Conservation (phyloP, 1,140 invertebrate species). For the Drosophila elegans region DNA sequence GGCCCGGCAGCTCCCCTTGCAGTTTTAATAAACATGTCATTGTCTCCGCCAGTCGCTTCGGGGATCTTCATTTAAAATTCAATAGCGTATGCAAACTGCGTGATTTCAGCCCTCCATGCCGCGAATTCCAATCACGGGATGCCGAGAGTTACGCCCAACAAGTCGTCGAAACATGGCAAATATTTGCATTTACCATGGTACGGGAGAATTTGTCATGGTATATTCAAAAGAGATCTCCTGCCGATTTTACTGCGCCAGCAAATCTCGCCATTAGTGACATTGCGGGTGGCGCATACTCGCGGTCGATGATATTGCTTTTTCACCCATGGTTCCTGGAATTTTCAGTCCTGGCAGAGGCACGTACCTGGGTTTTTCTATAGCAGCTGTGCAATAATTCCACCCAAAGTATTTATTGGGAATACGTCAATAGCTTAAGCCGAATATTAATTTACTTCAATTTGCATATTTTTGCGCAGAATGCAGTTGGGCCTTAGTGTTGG, state of each 20-base stretch:
- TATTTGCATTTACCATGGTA: constrained; percentile 64
- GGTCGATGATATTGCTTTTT: constrained; percentile 25
- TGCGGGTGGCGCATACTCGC: constrained; percentile 2
- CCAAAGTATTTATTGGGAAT: constrained; percentile 8
- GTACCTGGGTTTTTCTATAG: constrained; percentile 9
- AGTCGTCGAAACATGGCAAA: constrained; percentile 50
- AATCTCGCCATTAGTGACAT: constrained; percentile 50
- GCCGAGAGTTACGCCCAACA: neutral
- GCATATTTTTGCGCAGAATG: neutral
- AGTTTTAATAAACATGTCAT: constrained; percentile 73
- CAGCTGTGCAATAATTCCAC: neutral
- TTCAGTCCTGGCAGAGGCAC: constrained; percentile 17
- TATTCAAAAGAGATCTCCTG: constrained; percentile 42
- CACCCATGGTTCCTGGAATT: constrained; percentile 2
- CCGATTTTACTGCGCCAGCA: constrained; percentile 28
- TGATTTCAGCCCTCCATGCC: constrained; percentile 60
- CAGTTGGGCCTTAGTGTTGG: too few relatives aligned
- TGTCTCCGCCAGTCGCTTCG: constrained; percentile 8
- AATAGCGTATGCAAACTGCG: constrained; percentile 70
- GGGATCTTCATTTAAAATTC: constrained; percentile 78
- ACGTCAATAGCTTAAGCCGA: neutral
- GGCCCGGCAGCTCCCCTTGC: constrained; percentile 26
- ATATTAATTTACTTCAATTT: constrained; percentile 1
- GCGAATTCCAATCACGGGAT: constrained; percentile 61
- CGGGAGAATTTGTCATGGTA: constrained; percentile 21